These are phyloP conservation scores for Oxyura jamaicensis DNA, from an alignment of 2,113 vertebrate genomes.

Conservation along the genomic window DNA sequence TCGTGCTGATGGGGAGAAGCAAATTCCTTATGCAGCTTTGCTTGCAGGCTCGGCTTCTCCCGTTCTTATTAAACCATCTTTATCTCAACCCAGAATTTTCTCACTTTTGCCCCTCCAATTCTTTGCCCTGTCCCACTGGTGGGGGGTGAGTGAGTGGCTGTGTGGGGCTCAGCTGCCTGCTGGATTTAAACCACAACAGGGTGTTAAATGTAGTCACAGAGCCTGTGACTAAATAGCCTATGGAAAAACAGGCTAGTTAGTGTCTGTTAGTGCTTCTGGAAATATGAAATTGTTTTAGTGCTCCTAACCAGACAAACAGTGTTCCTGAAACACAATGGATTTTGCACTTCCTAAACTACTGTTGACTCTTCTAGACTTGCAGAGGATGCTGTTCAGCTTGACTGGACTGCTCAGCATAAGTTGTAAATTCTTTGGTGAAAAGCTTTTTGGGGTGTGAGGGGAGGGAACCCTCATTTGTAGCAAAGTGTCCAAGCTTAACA, in stretches of 20 bases:
- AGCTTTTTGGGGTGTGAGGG: neutral
- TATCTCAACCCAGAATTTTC: neutral
- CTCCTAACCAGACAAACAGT: neutral
- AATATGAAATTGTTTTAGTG: neutral
- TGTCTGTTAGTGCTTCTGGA: neutral
- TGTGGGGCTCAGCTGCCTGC: neutral
- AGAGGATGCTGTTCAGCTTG: neutral
- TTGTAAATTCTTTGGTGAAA: neutral
- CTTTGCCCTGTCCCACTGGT: neutral
- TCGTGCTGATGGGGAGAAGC: rapidly evolving
- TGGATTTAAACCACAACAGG: neutral
- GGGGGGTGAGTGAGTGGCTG: neutral
- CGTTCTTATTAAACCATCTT: neutral
- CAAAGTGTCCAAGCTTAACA: neutral
- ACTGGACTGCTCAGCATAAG: neutral
- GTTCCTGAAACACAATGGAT: neutral
- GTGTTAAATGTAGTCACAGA: neutral
- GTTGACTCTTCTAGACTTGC: neutral
- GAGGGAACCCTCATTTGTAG: neutral
- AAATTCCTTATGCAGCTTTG: neutral
- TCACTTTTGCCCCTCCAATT: rapidly evolving
- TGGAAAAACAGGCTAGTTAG: neutral
- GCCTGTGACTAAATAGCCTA: neutral
- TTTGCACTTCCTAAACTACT: neutral
- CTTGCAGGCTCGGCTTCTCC: neutral